A percentile compares a stretch with the other conserved stretches of the same genome.
phyloP scores from a whole-genome alignment of 2,888 invertebrate genomes.

The Anarsia innoxiella region DNA sequence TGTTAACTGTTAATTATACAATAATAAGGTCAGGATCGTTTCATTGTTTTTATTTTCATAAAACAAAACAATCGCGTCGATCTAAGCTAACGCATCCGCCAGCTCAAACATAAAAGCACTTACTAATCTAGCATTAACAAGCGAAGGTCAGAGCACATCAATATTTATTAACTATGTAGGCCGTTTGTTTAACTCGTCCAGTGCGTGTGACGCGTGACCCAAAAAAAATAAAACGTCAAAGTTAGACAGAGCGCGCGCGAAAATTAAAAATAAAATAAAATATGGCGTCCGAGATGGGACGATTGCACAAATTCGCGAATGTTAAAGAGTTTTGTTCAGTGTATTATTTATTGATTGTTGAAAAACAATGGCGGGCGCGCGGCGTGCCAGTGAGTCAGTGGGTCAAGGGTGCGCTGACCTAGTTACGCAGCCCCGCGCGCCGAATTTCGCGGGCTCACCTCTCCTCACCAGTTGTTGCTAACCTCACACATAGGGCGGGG shows the following conservation, averaged over 20 bases:
- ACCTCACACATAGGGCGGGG: conserved; percentile 54
- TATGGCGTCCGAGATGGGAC: conserved; percentile 42
- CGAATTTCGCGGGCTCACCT: conserved; percentile 67
- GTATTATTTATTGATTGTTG: conserved; percentile 74
- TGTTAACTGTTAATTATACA: conserved; percentile 48
- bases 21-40: conserved; percentile 55
- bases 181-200: conserved; percentile 23
- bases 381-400: conserved; percentile 69
- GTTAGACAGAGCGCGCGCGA: conserved; percentile 43
- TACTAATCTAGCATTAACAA: conserved; percentile 36
- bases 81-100: conserved; percentile 13
- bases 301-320: conserved; percentile 59
- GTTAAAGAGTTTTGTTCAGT: conserved; percentile 56
- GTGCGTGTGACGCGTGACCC: conserved; percentile 26
- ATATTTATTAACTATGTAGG: conserved; percentile 40
- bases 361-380: conserved; percentile 69
- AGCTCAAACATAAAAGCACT: conserved; percentile 22
- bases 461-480: too few relatives aligned
- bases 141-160: conserved; percentile 45
- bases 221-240: conserved; percentile 35
- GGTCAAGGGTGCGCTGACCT: conserved; percentile 70
- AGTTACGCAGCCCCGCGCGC: conserved; percentile 64
- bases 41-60: conserved; percentile 39
- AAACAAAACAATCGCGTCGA: conserved; percentile 14
- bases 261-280: conserved; percentile 34